Evolutionary conservation across 2,888 invertebrate species (phyloP).

Genomic region (Liodrosophila aerea): DNA sequence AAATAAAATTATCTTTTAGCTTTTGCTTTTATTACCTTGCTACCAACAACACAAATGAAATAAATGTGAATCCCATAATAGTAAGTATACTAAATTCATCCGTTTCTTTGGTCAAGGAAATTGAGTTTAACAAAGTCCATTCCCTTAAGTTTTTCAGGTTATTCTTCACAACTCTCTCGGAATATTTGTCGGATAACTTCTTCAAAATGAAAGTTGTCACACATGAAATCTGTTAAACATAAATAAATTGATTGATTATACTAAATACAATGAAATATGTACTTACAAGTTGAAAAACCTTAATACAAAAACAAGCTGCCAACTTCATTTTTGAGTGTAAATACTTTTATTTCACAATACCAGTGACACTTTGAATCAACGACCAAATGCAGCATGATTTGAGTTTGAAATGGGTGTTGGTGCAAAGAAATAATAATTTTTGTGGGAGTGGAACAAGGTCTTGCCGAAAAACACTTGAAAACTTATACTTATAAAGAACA

Average conservation of each 20-base stretch:
- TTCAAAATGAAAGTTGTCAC: conserved; percentile 47
- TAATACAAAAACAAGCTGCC: conserved; percentile 42
- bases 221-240: too few species aligned
- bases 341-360: too few species aligned
- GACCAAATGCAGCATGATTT: too few species aligned
- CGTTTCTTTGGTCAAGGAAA: conserved; percentile 55
- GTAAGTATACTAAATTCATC: conserved; percentile 49
- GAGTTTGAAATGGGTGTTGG: too few species aligned
- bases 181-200: conserved; percentile 53
- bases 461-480: too few species aligned
- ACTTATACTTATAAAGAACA: too few species aligned
- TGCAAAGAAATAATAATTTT: not conserved
- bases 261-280: not conserved
- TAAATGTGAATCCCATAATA: conserved; percentile 49
- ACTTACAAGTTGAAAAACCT: conserved; percentile 52
- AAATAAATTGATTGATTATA: too few species aligned
- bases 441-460: not conserved
- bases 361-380: too few species aligned
- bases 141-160: conserved; percentile 44
- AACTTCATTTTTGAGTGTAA: conserved; percentile 42
- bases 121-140: conserved; percentile 49
- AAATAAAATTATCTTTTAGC: not conserved
- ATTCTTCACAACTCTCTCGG: conserved; percentile 37
- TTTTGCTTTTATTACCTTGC: conserved; percentile 32
- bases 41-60: conserved; percentile 32